A percentile compares a stretch with the other conserved stretches of the same genome.
Evolutionary conservation across 2,888 invertebrate species (phyloP).

Genomic region (Pyrocoelia pectoralis): DNA sequence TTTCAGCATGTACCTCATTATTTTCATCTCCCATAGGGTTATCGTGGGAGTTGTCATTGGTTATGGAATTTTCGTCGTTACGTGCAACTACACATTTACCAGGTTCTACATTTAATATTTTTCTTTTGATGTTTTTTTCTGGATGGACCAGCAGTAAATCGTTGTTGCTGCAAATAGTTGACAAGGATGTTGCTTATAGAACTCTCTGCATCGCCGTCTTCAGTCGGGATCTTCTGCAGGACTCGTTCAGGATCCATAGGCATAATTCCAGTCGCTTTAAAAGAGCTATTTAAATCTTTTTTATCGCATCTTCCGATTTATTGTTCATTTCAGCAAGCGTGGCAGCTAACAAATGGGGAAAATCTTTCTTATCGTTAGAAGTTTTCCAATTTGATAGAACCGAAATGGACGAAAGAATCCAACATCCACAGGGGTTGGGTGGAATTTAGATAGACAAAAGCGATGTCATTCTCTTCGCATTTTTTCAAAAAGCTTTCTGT

Average conservation of each 20-base stretch:
- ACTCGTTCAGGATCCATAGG: background rate
- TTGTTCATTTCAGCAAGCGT: constrained; percentile 13
- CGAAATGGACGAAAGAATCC: background rate
- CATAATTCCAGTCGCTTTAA: background rate
- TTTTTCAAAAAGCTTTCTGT: background rate
- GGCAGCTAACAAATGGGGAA: constrained; percentile 5
- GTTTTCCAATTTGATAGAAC: constrained; percentile 10
- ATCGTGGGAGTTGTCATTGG: constrained; percentile 33
- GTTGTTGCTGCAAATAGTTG: background rate
- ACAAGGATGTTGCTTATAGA: background rate
- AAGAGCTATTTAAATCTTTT: background rate
- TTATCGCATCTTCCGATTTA: background rate
- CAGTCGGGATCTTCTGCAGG: background rate
- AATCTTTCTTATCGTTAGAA: constrained; percentile 17
- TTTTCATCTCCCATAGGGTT: constrained; percentile 14
- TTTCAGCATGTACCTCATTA: constrained; percentile 12
- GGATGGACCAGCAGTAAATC: background rate
- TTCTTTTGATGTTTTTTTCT: background rate
- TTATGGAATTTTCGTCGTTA: constrained; percentile 4
- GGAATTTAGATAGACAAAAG: background rate
- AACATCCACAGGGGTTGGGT: background rate
- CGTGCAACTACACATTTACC: background rate
- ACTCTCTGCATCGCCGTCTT: background rate
- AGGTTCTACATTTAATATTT: background rate
- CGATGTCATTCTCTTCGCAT: background rate